phyloP scores from a whole-genome alignment of 2,888 invertebrate species.

The Xylocampa areola region DNA sequence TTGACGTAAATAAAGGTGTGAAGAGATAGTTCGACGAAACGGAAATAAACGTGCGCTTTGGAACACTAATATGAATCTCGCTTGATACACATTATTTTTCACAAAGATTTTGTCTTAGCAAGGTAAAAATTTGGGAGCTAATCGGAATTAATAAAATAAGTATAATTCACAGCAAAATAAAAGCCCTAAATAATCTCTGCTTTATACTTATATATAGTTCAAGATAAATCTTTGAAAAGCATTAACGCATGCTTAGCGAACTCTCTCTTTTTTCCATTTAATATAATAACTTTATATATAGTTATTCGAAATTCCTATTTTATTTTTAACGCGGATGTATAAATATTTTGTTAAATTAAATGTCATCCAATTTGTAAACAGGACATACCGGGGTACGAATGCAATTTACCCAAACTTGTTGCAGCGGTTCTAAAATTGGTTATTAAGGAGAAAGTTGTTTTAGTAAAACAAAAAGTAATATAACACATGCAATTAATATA shows the following conservation, averaged over 20 bases:
- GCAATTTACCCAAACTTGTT: neutral
- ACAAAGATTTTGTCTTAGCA: neutral
- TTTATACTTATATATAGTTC: no score
- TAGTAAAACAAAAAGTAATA: no score
- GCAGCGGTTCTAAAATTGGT: no score
- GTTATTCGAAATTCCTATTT: constrained; percentile 1
- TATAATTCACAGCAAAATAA: no score
- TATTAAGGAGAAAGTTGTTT: no score
- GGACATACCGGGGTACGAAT: neutral
- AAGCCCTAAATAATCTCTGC: no score
- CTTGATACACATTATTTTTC: neutral
- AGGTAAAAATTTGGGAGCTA: neutral
- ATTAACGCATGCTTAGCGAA: no score
- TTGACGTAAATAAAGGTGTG: neutral
- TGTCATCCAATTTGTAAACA: constrained; percentile 3
- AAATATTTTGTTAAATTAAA: neutral
- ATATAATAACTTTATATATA: no score
- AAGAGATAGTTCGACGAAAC: neutral
- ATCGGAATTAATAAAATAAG: neutral
- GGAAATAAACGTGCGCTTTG: neutral
- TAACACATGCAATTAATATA: no score
- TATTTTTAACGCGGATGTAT: neutral
- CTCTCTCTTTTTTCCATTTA: no score
- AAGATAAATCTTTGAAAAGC: no score
- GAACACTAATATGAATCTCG: neutral